Conservation (phyloP, 2,888 invertebrate genomes). For the Aleiodes leptofemur region DNA sequence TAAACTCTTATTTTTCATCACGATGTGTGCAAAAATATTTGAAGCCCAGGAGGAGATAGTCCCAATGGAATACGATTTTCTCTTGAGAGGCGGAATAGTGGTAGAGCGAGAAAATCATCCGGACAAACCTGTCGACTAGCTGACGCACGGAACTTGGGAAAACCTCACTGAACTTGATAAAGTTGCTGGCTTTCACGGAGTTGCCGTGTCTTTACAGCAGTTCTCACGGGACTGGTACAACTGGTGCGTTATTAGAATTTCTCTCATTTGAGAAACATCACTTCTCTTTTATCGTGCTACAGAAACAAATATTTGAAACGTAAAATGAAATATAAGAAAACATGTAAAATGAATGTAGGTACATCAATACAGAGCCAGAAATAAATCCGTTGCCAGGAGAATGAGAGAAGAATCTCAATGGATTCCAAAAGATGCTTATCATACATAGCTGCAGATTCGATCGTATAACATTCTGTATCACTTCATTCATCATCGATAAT, state of each 20-base stretch:
- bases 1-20: constrained; percentile 91
- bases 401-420: too few relatives aligned
- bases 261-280: constrained; percentile 15
- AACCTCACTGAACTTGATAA: constrained; percentile 93
- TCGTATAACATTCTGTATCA: too few relatives aligned
- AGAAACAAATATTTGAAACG: constrained; percentile 11
- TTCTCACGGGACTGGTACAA: constrained; percentile 86
- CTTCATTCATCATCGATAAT: constrained; percentile 82
- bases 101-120: constrained; percentile 88
- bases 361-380: too few relatives aligned
- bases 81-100: constrained; percentile 90
- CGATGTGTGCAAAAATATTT: constrained; percentile 90
- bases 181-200: constrained; percentile 89
- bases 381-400: too few relatives aligned
- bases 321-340: neutral
- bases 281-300: constrained; percentile 5
- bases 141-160: constrained; percentile 91
- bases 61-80: constrained; percentile 85
- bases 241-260: constrained; percentile 73
- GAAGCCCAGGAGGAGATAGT: constrained; percentile 85
- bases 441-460: too few relatives aligned
- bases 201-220: constrained; percentile 87
- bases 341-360: too few relatives aligned
- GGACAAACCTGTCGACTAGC: constrained; percentile 87
- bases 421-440: too few relatives aligned